Evolutionary conservation across 1,140 invertebrate genomes (phyloP).

Genomic region (Sweltsa coloradensis): DNA sequence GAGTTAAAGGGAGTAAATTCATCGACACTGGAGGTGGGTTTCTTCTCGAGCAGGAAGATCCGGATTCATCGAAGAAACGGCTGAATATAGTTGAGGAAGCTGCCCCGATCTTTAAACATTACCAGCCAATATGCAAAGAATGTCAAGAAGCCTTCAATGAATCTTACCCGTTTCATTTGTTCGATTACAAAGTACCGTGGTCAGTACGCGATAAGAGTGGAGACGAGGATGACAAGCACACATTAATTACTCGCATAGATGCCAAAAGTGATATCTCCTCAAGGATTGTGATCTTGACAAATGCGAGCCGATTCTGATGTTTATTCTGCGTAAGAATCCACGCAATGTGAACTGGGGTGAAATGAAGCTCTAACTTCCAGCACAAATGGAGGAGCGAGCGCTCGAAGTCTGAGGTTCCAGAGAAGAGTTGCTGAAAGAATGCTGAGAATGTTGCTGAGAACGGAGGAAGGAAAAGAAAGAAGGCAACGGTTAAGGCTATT

Average conservation of each 20-base stretch:
- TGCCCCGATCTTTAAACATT: slow-evolving; percentile 42
- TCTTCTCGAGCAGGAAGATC: slow-evolving; percentile 56
- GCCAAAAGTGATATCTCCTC: slow-evolving; percentile 83
- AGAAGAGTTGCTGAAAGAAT: slow-evolving; percentile 62
- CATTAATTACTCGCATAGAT: slow-evolving; percentile 84
- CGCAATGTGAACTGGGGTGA: slow-evolving; percentile 82
- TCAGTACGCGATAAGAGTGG: slow-evolving; percentile 88
- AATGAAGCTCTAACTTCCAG: slow-evolving; percentile 85
- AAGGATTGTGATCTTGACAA: slow-evolving; percentile 89
- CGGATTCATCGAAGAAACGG: slow-evolving; percentile 36
- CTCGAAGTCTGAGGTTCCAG: slow-evolving; percentile 74
- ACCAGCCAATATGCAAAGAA: slow-evolving; percentile 60
- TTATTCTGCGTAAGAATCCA: slow-evolving; percentile 82
- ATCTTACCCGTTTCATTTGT: slow-evolving; percentile 76
- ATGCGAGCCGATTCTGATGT: slow-evolving; percentile 76
- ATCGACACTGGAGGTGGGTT: slow-evolving; percentile 82
- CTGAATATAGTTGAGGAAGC: slow-evolving; percentile 21
- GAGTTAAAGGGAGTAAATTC: slow-evolving; percentile 51
- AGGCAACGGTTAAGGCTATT: too few species aligned
- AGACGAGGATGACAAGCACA: slow-evolving; percentile 67
- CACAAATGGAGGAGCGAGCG: slow-evolving; percentile 74
- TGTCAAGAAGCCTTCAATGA: slow-evolving; percentile 70
- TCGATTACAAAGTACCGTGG: slow-evolving; percentile 58
- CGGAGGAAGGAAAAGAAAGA: slow-evolving; percentile 55
- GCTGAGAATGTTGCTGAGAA: too few species aligned